phyloP scores from a whole-genome alignment of 64 coral and sea anemone genomes.

The Stichodactyla helianthus region DNA sequence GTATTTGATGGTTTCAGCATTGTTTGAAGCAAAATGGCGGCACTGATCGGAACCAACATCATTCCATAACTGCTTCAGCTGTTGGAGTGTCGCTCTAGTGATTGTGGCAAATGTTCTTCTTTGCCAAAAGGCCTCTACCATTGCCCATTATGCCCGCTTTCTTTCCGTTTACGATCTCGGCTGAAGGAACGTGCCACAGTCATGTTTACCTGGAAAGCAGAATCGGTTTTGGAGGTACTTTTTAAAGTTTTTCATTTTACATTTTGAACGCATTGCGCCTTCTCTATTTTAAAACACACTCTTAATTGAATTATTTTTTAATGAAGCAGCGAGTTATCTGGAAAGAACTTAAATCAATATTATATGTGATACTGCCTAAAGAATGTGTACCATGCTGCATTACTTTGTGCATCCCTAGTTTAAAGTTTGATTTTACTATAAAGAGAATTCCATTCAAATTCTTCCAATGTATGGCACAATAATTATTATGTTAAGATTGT shows the following conservation, averaged over 20 bases:
- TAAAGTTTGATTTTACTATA: too few relatives aligned
- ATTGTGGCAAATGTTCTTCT: neutral
- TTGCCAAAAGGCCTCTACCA: neutral
- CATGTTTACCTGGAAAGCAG: neutral
- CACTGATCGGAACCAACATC: neutral
- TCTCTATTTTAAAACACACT: neutral
- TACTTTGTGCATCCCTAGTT: too few relatives aligned
- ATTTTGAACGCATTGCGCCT: neutral
- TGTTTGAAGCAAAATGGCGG: neutral
- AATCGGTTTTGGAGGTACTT: conserved; percentile 9
- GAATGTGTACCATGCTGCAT: too few relatives aligned
- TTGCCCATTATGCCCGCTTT: neutral
- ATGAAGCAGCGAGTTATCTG: too few relatives aligned
- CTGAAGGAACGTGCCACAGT: conserved; percentile 9
- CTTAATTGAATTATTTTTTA: neutral
- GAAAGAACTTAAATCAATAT: too few relatives aligned
- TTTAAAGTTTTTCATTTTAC: neutral
- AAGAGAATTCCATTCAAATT: neutral
- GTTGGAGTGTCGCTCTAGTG: neutral
- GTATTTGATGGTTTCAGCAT: neutral
- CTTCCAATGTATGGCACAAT: neutral
- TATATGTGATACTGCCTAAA: too few relatives aligned
- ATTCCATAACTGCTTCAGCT: conserved; percentile 7
- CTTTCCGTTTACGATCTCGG: conserved; percentile 6
- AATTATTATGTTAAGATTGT: neutral